These are phyloP conservation scores for Sprattus sprattus DNA, from an alignment of 2,113 vertebrate genomes.

Conservation along the genomic window DNA sequence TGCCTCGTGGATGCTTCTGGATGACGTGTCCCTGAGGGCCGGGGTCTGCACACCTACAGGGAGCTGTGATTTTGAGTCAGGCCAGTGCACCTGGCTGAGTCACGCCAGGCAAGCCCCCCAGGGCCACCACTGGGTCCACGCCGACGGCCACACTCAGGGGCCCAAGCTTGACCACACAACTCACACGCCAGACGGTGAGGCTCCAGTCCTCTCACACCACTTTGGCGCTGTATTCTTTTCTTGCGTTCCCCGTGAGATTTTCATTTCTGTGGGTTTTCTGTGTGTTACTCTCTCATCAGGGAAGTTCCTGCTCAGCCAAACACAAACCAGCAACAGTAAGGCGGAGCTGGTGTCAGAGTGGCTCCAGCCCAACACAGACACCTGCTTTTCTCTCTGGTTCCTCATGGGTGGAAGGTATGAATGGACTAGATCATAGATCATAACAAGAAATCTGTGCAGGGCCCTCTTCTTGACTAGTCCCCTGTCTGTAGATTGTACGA, in stretches of 20 bases:
- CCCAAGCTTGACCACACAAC: slow-evolving; percentile 64
- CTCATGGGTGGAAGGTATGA: slow-evolving; percentile 62
- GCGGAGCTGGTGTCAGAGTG: slow-evolving; percentile 65
- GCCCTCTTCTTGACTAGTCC: not conserved
- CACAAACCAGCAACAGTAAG: slow-evolving; percentile 42
- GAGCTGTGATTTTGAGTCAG: slow-evolving; percentile 74
- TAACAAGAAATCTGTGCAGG: not conserved
- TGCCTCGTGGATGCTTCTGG: slow-evolving; percentile 55
- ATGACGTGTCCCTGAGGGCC: slow-evolving; percentile 64
- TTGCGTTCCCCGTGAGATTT: not conserved
- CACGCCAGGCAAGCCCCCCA: slow-evolving; percentile 34
- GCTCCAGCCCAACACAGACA: slow-evolving; percentile 48
- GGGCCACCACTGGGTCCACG: slow-evolving; percentile 63
- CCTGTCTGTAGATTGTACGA: not conserved
- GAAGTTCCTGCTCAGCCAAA: slow-evolving; percentile 64
- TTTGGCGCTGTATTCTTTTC: not conserved
- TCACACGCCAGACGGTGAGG: slow-evolving; percentile 59
- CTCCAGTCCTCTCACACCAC: too few relatives aligned
- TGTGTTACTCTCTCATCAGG: slow-evolving; percentile 47
- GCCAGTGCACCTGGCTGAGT: slow-evolving; percentile 66
- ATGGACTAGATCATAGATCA: not conserved
- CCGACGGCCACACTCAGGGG: slow-evolving; percentile 54
- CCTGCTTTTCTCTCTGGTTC: slow-evolving; percentile 71
- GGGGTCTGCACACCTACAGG: slow-evolving; percentile 60
- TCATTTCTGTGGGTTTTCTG: not conserved